Percentiles rank a stretch among this genome's conserved stretches.
Evolutionary conservation across 2,113 vertebrate genomes (phyloP).

Genomic region (Rhombomys opimus): DNA sequence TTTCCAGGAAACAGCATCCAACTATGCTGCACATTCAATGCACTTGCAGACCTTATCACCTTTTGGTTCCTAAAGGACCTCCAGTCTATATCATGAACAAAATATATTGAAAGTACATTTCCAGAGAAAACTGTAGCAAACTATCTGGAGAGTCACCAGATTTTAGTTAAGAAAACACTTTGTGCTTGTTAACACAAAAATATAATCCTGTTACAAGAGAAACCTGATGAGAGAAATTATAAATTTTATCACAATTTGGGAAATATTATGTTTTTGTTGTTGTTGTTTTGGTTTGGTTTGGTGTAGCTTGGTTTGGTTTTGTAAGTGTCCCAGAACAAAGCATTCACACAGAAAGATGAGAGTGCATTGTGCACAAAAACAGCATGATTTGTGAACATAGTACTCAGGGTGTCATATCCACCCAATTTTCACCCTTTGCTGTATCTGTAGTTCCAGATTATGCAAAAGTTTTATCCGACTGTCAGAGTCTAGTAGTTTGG

Average conservation of each 20-base stretch:
- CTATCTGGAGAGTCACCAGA: not conserved
- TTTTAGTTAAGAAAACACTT: not conserved
- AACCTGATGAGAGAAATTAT: not conserved
- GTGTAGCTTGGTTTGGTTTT: not conserved
- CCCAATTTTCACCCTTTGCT: not conserved
- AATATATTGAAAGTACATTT: not conserved
- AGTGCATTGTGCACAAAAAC: not conserved
- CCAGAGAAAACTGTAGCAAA: not conserved
- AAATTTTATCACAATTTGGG: not conserved
- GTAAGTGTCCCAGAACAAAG: not conserved
- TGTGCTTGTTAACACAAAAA: not conserved
- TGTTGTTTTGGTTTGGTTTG: too few relatives aligned
- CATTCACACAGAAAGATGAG: not conserved
- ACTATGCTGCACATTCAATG: not conserved
- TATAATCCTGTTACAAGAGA: not conserved
- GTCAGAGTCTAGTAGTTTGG: not conserved
- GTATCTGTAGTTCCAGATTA: not conserved
- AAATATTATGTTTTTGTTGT: not conserved
- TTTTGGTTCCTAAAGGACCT: not conserved
- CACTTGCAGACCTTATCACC: not conserved
- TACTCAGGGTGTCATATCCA: fast-evolving
- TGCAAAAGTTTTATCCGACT: not conserved
- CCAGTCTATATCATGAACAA: not conserved
- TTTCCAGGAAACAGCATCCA: not conserved
- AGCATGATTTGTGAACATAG: not conserved